A percentile compares a stretch with the other conserved stretches of the same genome.
These are phyloP conservation scores for Berghia stephanieae DNA, from an alignment of 1,140 invertebrate species.

Conservation along the genomic window DNA sequence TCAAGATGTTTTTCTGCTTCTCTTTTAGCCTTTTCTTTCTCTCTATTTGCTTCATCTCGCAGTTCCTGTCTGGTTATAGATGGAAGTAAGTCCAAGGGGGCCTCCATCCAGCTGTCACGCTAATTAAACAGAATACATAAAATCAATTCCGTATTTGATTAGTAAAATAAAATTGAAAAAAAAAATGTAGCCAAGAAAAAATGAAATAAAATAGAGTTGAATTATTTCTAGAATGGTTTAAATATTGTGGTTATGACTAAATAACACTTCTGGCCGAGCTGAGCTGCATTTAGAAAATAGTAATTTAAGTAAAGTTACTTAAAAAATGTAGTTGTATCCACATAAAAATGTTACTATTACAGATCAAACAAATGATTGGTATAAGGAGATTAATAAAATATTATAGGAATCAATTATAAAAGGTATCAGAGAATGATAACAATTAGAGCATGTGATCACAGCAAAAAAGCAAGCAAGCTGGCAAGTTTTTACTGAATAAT, in stretches of 20 bases:
- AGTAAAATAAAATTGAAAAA: background rate
- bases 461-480: too few species aligned
- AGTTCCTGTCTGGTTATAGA: conserved; percentile 56
- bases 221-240: background rate
- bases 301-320: too few species aligned
- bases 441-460: too few species aligned
- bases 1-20: conserved; percentile 37
- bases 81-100: conserved; percentile 51
- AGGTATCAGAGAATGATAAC: too few species aligned
- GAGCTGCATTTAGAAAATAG: too few species aligned
- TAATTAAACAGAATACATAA: conserved; percentile 27
- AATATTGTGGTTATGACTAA: background rate
- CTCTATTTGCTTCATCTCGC: conserved; percentile 43
- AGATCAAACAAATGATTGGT: too few species aligned
- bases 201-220: background rate
- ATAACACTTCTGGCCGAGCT: too few species aligned
- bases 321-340: too few species aligned
- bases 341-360: too few species aligned
- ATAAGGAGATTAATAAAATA: too few species aligned
- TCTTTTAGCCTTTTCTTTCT: conserved; percentile 51
- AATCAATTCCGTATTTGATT: background rate
- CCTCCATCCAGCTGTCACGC: conserved; percentile 66
- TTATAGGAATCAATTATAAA: too few species aligned
- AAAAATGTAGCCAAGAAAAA: background rate
- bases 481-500: too few species aligned